Base-by-base conservation (phyloP, 1,140 invertebrate genomes). In the Drosophila ficusphila region DNA sequence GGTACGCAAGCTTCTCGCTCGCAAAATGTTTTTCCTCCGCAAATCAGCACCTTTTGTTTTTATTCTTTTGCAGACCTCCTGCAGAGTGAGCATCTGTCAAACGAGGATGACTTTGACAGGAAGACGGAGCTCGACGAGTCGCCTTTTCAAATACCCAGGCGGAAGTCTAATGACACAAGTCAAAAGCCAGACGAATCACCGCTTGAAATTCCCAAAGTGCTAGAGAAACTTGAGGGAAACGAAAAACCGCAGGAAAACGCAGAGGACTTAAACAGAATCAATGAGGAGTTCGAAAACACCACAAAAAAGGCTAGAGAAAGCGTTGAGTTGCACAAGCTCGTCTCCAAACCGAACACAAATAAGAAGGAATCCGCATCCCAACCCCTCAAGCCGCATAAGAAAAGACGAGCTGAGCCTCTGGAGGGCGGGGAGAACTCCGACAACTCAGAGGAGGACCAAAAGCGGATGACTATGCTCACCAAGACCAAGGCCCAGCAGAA, bases 401-500 rank as follows among this genome's bases (percentile, higher is more conserved):
- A 38, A 16, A 41, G 11, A 1, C 7, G 14, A 12, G 16, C 21
- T 1, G 29, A 9, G 19, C 2, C 23, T 1, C 1, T 23, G 25
- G 16, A 27, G n/a, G 29, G 47, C 2, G 16, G 11, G 0, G 56
- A 58, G 11, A 36, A 9, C 0, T 46, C 38, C 14, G 19, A 34
- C 19, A 27, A n/a, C 14, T 6, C 21, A 0, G 39, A 42, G 11
- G 42, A 46, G 7, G 42, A 46, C 36, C 29, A 33, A 4, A 8
- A 11, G 18, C 46, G 29, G 27, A 14, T 31, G n/a, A 9, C 39
- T 18, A 29, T 12, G 7, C 61, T 68, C 4, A 74, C 54, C 3
- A 86, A 86, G 29, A 88, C 81, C 0, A 86, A 86, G 62, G 82
- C 62, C 0, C 38, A 81, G 33, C 76, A 86, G 14, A 86, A 86